Evolutionary conservation across 2,888 invertebrate genomes (phyloP), one percentile per base, ranked within the genome.

Genomic region (Pyrochroa serraticornis): DNA sequence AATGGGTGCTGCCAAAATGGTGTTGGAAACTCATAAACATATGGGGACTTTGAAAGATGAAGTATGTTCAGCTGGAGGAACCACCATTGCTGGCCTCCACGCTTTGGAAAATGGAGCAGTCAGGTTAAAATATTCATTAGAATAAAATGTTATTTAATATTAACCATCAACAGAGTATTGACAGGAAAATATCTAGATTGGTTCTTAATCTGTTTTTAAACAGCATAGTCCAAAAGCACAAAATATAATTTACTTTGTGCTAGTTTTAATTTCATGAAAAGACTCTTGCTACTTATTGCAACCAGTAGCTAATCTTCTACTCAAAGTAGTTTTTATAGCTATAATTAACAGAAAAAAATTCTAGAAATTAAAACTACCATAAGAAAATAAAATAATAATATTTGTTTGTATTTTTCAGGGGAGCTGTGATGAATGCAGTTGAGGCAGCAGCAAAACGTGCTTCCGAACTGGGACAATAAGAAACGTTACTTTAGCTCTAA

Each of bases 1-100:
- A 48, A 78, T 91, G 54, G 94, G 94, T 2, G 81, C 91, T 59
- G 90, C 88, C 0, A 86, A 90, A 77, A 91, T 95, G 85, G 89
- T 94, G 9, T 73, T 92, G 37, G 81, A 90, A 61, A 88, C 89
- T 1, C 88, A 86, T 5, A 88, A 88, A 72, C 92, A 93, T 78
- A 91, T 92, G 14, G 92, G 88, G 0, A 81, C 85, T 7, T 75
- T 93, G 55, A 90, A 92, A 67, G 92, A 93, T 75, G 90, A 92
- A 76, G 93, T 95, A 0, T 93, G 93, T 73, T 94, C 95, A 0
- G 91, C 95, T 0, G 93, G 91, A n/a, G 95, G 95, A 0, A 87
- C 92, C 1, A 94, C 95, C 9, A 95, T 95, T 63, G 85, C 87
- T 64, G 95, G 93, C n/a, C 83, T 95, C 1, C 86, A 91, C 71